These are phyloP conservation scores for Neolamprologus longior DNA, from an alignment of 2,113 vertebrate genomes.

Conservation along the genomic window DNA sequence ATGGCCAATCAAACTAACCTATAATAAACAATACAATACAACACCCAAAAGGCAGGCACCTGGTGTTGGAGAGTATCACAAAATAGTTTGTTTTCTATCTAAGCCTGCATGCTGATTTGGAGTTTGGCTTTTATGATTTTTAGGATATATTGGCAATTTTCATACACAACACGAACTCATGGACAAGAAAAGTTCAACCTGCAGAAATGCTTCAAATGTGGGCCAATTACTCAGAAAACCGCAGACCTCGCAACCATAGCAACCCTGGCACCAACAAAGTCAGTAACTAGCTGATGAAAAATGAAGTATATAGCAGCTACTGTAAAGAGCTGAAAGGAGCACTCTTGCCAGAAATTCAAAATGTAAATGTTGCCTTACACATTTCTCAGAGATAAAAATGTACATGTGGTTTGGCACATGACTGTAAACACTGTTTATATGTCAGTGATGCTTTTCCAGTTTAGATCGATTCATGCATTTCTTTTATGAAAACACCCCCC, in stretches of 20 bases:
- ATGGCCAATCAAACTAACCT: background rate
- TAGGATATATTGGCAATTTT: background rate
- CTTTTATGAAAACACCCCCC: accelerated
- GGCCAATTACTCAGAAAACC: background rate
- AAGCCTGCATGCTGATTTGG: background rate
- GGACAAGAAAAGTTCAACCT: background rate
- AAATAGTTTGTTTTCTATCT: background rate
- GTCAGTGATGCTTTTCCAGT: background rate
- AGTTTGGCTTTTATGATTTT: background rate
- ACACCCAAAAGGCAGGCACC: background rate
- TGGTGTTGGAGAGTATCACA: background rate
- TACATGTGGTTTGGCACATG: background rate
- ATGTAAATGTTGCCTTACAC: background rate
- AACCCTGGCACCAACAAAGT: background rate
- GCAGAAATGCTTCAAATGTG: background rate
- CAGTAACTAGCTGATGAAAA: background rate
- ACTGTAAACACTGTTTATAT: background rate
- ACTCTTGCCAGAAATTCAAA: background rate
- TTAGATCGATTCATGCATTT: background rate
- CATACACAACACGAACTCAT: background rate
- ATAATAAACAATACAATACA: background rate
- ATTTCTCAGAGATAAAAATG: background rate
- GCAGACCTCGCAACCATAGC: background rate
- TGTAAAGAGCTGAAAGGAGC: background rate
- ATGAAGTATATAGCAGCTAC: background rate